phyloP scores from a whole-genome alignment of 2,113 vertebrate species.

The Glaucomys volans region DNA sequence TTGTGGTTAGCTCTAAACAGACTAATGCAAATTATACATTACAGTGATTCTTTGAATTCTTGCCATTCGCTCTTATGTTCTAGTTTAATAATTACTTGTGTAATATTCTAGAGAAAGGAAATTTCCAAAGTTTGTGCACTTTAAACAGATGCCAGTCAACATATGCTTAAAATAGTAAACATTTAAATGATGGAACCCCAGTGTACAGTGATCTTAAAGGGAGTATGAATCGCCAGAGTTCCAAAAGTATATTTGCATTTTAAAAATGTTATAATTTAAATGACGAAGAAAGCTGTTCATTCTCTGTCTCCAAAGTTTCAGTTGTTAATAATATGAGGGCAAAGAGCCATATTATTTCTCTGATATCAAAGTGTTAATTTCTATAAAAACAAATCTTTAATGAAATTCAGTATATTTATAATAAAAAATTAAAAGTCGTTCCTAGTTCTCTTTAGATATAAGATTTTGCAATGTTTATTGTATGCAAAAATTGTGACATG shows the following conservation, averaged over 20 bases:
- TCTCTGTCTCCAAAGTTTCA: constrained; percentile 26
- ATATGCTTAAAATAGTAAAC: neutral
- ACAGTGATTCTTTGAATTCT: neutral
- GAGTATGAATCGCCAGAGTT: neutral
- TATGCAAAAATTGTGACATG: neutral
- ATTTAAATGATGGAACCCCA: constrained; percentile 24
- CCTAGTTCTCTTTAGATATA: neutral
- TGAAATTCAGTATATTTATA: neutral
- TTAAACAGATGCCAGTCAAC: constrained; percentile 24
- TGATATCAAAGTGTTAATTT: constrained; percentile 19
- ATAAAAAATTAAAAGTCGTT: neutral
- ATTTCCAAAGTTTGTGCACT: neutral
- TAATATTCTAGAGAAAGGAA: constrained; percentile 37
- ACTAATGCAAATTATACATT: neutral
- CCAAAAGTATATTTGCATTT: constrained; percentile 16
- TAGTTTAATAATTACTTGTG: constrained; percentile 50
- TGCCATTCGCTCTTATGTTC: neutral
- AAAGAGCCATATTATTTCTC: neutral
- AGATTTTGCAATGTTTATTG: neutral
- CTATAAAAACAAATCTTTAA: neutral
- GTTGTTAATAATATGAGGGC: neutral
- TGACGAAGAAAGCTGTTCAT: neutral
- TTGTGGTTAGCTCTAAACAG: neutral
- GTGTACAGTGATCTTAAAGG: neutral
- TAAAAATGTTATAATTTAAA: neutral